Percentiles rank a stretch among this genome's conserved stretches.
Conservation (phyloP, 2,797 vertebrate genomes). For the Podarcis lilfordi region DNA sequence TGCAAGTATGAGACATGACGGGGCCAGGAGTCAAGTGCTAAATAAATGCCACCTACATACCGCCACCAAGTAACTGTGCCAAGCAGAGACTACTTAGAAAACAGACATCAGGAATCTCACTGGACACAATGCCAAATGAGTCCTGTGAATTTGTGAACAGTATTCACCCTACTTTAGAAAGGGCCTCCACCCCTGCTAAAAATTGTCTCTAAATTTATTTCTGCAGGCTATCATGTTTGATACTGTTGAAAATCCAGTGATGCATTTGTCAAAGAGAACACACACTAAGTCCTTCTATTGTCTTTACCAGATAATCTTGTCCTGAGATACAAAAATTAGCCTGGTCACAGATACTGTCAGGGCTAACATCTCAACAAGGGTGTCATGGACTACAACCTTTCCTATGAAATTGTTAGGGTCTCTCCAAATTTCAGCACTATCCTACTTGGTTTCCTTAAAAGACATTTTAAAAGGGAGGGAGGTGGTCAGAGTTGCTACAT, state of each 20-base stretch:
- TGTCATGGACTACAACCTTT: too few relatives aligned
- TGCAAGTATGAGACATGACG: background rate
- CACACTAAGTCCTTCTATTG: background rate
- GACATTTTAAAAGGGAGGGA: background rate
- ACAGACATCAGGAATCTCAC: background rate
- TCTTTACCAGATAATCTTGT: background rate
- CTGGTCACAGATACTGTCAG: background rate
- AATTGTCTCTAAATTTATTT: background rate
- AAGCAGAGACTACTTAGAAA: background rate
- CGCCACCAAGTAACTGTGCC: background rate
- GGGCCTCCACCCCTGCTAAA: background rate
- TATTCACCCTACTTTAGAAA: background rate
- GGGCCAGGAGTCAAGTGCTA: background rate
- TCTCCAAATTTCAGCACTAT: background rate
- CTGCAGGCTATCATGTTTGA: background rate
- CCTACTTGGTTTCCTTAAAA: background rate
- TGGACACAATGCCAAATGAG: background rate
- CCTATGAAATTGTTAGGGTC: background rate
- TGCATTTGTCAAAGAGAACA: background rate
- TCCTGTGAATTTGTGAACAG: background rate
- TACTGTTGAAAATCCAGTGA: background rate
- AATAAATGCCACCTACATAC: background rate
- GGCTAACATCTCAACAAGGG: background rate
- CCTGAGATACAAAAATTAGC: background rate
- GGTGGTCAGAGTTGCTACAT: background rate